phyloP scores from a whole-genome alignment of 2,113 vertebrate genomes.

The Dasypus novemcinctus region DNA sequence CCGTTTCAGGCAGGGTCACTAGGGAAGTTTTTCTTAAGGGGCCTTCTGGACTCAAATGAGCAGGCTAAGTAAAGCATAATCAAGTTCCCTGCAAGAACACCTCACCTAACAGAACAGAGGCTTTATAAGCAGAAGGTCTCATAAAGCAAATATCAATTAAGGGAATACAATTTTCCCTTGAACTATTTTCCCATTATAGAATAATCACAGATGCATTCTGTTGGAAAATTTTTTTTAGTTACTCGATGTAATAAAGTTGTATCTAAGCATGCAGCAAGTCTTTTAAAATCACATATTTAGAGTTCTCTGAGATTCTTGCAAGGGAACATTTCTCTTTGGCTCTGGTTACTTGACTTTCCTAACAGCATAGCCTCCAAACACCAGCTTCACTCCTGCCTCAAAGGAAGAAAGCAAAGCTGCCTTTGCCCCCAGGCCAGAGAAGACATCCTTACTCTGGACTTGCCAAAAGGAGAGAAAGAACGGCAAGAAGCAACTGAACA shows the following conservation, averaged over 20 bases:
- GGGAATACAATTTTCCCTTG: neutral
- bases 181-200: neutral
- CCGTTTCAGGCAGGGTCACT: neutral
- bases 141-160: neutral
- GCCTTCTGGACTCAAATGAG: neutral
- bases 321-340: no score
- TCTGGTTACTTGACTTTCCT: no score
- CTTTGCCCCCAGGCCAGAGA: no score
- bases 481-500: no score
- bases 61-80: neutral
- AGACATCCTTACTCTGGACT: no score
- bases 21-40: neutral
- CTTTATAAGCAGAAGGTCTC: neutral
- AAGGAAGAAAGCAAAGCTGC: no score
- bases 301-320: neutral
- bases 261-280: neutral
- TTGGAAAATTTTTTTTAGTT: neutral
- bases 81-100: neutral
- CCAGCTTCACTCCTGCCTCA: no score
- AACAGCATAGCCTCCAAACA: no score
- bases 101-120: neutral
- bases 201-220: neutral
- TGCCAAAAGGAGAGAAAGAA: no score
- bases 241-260: neutral
- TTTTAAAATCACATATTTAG: constrained; percentile 43